Evolutionary conservation across 2,113 vertebrate genomes (phyloP).

Genomic region (Ardeotis arabs): DNA sequence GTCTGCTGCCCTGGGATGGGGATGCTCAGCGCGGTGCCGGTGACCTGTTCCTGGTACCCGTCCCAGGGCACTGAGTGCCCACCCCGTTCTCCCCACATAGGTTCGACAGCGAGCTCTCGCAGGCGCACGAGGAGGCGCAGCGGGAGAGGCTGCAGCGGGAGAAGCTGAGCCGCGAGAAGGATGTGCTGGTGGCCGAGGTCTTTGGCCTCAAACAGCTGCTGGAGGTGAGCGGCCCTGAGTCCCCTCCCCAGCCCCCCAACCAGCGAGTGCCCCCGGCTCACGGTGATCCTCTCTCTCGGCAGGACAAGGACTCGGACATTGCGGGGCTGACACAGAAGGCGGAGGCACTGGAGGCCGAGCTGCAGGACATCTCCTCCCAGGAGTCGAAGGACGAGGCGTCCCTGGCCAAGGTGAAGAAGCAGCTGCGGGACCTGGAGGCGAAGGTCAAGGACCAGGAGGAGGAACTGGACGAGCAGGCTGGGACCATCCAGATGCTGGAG

Average conservation of each 20-base stretch:
- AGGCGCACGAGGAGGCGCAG: constrained; percentile 88
- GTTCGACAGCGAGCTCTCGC: constrained; percentile 90
- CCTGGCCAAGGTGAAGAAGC: constrained; percentile 92
- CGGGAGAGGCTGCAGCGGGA: constrained; percentile 88
- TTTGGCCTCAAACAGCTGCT: constrained; percentile 91
- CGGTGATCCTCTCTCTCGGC: background rate
- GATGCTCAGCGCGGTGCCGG: rapidly evolving
- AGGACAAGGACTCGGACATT: constrained; percentile 94
- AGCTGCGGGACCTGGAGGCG: constrained; percentile 91
- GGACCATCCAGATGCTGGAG: constrained; percentile 96
- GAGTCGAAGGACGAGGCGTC: constrained; percentile 96
- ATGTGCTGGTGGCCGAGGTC: constrained; percentile 86
- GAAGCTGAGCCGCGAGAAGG: constrained; percentile 90
- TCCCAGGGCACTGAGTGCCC: background rate
- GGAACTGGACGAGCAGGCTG: constrained; percentile 96
- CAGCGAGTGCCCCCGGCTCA: rapidly evolving
- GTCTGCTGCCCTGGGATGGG: background rate
- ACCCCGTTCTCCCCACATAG: constrained; percentile 22
- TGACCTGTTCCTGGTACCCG: background rate
- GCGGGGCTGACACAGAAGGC: constrained; percentile 85
- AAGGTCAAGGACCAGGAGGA: constrained; percentile 98
- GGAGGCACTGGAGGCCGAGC: constrained; percentile 89
- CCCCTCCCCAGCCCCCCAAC: rapidly evolving
- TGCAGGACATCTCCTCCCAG: constrained; percentile 94
- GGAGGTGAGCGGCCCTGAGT: constrained; percentile 74